These are phyloP conservation scores for Sarcophilus harrisii DNA, from an alignment of 2,797 vertebrate genomes.

Conservation along the genomic window DNA sequence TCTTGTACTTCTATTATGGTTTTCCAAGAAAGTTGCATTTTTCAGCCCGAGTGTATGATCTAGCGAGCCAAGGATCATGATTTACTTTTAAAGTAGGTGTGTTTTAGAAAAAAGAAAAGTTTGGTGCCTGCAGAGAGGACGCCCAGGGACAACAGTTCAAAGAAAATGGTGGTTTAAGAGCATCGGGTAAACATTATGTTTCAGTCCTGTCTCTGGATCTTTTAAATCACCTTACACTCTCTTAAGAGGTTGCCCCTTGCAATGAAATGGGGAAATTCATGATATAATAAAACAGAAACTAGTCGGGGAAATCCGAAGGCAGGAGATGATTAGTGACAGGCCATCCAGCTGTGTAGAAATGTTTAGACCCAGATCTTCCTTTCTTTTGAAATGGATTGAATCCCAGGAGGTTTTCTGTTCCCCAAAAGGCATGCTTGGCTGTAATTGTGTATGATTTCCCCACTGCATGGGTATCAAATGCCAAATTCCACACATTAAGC, in stretches of 20 bases:
- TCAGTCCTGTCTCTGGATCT: background rate
- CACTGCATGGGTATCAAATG: constrained; percentile 40
- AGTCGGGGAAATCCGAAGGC: background rate
- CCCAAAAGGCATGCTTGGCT: constrained; percentile 27
- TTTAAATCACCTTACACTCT: background rate
- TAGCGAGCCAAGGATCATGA: background rate
- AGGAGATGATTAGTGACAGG: constrained; percentile 14
- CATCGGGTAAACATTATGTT: background rate
- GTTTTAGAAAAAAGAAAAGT: background rate
- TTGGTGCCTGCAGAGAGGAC: background rate
- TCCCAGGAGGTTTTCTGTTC: constrained; percentile 63
- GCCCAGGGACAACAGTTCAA: background rate
- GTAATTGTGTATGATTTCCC: constrained; percentile 55
- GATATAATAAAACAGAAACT: constrained; percentile 6
- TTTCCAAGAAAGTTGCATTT: background rate
- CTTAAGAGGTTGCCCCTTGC: background rate
- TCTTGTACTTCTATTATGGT: background rate
- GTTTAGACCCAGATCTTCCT: constrained; percentile 34
- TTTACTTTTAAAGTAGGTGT: background rate
- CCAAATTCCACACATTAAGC: constrained; percentile 75
- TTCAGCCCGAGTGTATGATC: background rate
- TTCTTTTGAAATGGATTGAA: constrained; percentile 24
- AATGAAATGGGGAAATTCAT: constrained; percentile 11
- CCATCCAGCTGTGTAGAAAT: constrained; percentile 51
- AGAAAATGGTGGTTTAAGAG: background rate